Percentiles rank a stretch among this genome's conserved stretches.
Conservation (phyloP, 2,113 vertebrate genomes). For the Trematomus loennbergii region DNA sequence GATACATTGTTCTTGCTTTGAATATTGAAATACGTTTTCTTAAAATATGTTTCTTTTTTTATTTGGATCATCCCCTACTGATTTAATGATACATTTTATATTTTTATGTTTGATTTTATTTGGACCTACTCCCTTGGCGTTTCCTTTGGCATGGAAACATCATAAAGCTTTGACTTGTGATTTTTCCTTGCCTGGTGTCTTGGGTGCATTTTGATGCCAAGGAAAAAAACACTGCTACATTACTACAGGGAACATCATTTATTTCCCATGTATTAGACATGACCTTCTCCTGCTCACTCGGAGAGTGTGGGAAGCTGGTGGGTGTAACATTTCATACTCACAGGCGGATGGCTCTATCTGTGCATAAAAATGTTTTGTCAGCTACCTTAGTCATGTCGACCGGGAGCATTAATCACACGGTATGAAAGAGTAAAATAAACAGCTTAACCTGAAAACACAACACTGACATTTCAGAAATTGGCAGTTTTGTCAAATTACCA, state of each 20-base stretch:
- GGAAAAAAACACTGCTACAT: slow-evolving; percentile 10
- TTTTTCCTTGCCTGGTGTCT: not conserved
- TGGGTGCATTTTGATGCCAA: slow-evolving; percentile 21
- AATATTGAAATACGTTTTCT: not conserved
- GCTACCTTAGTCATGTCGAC: slow-evolving; percentile 62
- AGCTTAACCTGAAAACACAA: slow-evolving; percentile 52
- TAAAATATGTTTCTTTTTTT: not conserved
- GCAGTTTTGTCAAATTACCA: slow-evolving; percentile 9
- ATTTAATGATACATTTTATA: not conserved
- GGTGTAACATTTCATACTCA: slow-evolving; percentile 45
- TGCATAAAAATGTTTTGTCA: slow-evolving; percentile 52
- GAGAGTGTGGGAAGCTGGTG: slow-evolving; percentile 63
- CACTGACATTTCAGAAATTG: slow-evolving; percentile 8
- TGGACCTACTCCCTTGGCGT: not conserved
- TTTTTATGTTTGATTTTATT: not conserved
- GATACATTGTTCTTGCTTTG: not conserved
- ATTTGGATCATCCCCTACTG: not conserved
- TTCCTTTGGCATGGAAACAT: slow-evolving; percentile 14
- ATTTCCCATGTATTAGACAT: slow-evolving; percentile 45
- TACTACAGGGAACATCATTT: slow-evolving; percentile 47
- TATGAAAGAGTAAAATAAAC: slow-evolving; percentile 52
- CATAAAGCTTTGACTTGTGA: not conserved
- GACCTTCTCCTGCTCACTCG: slow-evolving; percentile 51
- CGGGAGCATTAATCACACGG: slow-evolving; percentile 50
- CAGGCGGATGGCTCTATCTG: slow-evolving; percentile 46